These are phyloP conservation scores for Ganaspis brasiliensis DNA, from an alignment of 2,888 invertebrate species.

Conservation along the genomic window DNA sequence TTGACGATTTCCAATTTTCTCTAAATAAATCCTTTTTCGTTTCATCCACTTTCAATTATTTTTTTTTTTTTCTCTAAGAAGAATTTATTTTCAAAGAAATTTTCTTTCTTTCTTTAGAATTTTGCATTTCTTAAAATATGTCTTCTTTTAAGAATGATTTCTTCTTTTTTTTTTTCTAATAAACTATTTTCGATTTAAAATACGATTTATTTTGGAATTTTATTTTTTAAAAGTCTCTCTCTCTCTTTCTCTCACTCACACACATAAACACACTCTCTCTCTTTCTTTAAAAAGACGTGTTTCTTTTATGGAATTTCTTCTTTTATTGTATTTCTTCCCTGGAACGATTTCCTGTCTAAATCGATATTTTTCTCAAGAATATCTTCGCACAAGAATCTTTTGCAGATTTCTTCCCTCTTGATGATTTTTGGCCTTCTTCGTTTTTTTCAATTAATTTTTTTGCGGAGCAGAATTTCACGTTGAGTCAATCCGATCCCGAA, in stretches of 20 bases:
- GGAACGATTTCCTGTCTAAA: too few species aligned
- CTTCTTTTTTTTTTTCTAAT: not conserved
- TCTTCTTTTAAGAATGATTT: not conserved
- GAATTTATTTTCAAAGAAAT: too few species aligned
- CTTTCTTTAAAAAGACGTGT: too few species aligned
- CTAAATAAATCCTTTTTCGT: not conserved
- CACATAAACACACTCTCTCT: too few species aligned
- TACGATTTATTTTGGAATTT: not conserved
- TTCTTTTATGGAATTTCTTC: too few species aligned
- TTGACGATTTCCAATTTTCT: not conserved
- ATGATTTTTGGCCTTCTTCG: constrained; percentile 1
- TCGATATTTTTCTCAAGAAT: too few species aligned
- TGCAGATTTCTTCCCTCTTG: not conserved
- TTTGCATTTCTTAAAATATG: not conserved
- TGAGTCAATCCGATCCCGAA: constrained; percentile 79
- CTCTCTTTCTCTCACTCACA: too few species aligned
- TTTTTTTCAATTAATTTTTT: not conserved
- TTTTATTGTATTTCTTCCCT: too few species aligned
- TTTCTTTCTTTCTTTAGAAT: too few species aligned
- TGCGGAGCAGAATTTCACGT: constrained; percentile 56
- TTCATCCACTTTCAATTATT: not conserved
- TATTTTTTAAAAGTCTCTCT: too few species aligned
- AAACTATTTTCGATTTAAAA: not conserved
- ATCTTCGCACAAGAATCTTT: not conserved
- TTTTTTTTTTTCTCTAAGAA: not conserved